Percentiles rank a stretch among this genome's conserved stretches.
phyloP scores from a whole-genome alignment of 2,888 invertebrate genomes.

The Biston betularia region DNA sequence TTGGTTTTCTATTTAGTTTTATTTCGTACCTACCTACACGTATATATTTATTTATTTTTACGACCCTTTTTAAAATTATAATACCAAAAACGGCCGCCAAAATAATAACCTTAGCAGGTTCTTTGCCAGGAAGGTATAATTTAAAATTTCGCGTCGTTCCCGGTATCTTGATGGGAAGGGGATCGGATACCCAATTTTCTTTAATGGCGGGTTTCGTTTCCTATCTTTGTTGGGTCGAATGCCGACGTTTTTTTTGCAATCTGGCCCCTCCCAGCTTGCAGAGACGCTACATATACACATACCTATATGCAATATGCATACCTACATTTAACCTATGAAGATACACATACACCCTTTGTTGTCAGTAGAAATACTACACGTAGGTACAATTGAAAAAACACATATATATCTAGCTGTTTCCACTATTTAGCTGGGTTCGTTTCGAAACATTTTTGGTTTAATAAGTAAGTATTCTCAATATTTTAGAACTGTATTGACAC shows the following conservation, averaged over 20 bases:
- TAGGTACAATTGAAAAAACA: too few relatives aligned
- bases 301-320: slow-evolving; percentile 40
- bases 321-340: not conserved
- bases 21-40: too few relatives aligned
- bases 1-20: too few relatives aligned
- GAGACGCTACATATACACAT: slow-evolving; percentile 63
- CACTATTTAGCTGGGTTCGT: not conserved
- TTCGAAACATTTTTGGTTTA: too few relatives aligned
- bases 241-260: slow-evolving; percentile 78
- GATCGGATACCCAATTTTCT: slow-evolving; percentile 78
- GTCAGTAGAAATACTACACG: not conserved
- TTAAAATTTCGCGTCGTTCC: slow-evolving; percentile 62
- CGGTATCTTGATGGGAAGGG: slow-evolving; percentile 58
- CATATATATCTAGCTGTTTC: too few relatives aligned
- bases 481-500: too few relatives aligned
- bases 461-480: too few relatives aligned
- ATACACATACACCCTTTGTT: slow-evolving; percentile 2
- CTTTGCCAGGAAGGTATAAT: slow-evolving; percentile 52
- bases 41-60: slow-evolving; percentile 19
- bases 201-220: slow-evolving; percentile 81
- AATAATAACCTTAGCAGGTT: slow-evolving; percentile 27
- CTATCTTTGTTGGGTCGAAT: slow-evolving; percentile 77
- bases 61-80: slow-evolving; percentile 6
- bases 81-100: slow-evolving; percentile 15
- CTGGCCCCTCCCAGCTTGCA: slow-evolving; percentile 69